A percentile compares a stretch with the other conserved stretches of the same genome.
phyloP scores from a whole-genome alignment of 2,888 invertebrate species.

The Polymixis flavicincta region DNA sequence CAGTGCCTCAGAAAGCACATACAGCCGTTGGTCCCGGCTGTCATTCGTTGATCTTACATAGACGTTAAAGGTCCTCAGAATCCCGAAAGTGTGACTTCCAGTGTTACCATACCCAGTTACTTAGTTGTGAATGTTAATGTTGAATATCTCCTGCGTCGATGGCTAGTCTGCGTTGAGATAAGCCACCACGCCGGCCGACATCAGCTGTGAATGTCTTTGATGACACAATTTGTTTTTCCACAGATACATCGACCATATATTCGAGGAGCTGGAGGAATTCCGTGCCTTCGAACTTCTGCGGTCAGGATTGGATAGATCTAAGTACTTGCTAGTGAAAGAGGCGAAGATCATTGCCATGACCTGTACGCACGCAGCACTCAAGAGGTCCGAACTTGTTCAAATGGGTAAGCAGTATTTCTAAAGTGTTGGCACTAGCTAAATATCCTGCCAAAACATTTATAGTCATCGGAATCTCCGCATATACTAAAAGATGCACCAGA shows the following conservation, averaged over 20 bases:
- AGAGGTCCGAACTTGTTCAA: slow-evolving; percentile 98
- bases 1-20: too few relatives aligned
- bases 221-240: slow-evolving; percentile 24
- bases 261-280: slow-evolving; percentile 99
- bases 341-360: slow-evolving; percentile 99
- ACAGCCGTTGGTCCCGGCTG: too few relatives aligned
- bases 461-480: not conserved
- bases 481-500: not conserved
- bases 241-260: slow-evolving; percentile 98
- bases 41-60: too few relatives aligned
- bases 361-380: slow-evolving; percentile 99
- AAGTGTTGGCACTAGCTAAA: not conserved
- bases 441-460: not conserved
- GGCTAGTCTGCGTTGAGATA: not conserved
- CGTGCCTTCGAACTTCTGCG: slow-evolving; percentile 98
- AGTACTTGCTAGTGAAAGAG: slow-evolving; percentile 99
- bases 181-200: not conserved
- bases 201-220: not conserved
- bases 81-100: too few relatives aligned
- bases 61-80: too few relatives aligned
- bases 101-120: too few relatives aligned
- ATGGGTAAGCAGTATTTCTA: slow-evolving; percentile 90
- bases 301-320: slow-evolving; percentile 98
- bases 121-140: too few relatives aligned
- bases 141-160: not conserved